A percentile compares a stretch with the other conserved stretches of the same genome.
Evolutionary conservation across 53 echinoderm and acorn worm species (phyloP).

Genomic region (Paelopatides confundens): DNA sequence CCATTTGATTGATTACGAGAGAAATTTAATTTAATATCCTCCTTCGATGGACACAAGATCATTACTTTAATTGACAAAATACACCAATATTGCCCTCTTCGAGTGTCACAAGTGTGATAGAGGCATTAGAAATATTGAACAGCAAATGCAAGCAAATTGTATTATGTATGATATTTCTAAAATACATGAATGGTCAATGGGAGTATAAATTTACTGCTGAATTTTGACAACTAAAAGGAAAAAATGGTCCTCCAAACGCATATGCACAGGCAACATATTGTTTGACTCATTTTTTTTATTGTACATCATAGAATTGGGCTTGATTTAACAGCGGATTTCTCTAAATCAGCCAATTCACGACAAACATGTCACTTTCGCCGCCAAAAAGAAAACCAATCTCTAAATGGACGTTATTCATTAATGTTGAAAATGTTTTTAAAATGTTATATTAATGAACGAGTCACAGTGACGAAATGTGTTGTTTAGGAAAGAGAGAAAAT

Average conservation of each 20-base stretch:
- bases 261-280: neutral
- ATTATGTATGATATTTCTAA: no score
- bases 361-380: neutral
- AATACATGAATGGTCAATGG: no score
- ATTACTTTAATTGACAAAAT: no score
- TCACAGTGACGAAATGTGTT: neutral
- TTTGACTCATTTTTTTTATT: neutral
- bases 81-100: no score
- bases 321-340: neutral
- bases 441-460: neutral
- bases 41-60: no score
- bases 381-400: neutral
- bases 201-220: no score
- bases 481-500: neutral
- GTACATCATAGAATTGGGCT: neutral
- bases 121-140: no score
- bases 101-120: no score
- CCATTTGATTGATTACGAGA: no score
- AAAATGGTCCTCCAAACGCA: neutral
- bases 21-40: no score
- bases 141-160: no score
- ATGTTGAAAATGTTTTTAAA: neutral
- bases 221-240: no score
- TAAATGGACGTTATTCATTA: conserved; percentile 8
- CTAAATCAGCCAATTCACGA: neutral